Evolutionary conservation across 2,113 vertebrate genomes (phyloP), one percentile per base, ranked within the genome.

Genomic region (Rattus norvegicus): DNA sequence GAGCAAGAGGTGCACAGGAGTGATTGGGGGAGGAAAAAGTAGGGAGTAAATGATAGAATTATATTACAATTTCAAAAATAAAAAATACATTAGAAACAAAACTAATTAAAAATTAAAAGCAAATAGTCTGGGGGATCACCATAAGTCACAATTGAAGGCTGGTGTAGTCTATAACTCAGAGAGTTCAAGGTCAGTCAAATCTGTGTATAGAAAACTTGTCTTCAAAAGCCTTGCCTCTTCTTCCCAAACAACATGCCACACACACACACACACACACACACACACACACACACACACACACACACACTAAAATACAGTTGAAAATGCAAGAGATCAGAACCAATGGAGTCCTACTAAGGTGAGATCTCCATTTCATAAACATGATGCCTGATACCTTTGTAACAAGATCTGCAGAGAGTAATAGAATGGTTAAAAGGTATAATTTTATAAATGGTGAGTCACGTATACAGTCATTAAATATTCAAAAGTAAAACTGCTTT

Each of bases 81-180:
- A 43, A 39, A 26, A 39, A 0, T 47, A 67, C 65, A 20, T 43
- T 10, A 47, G 39, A 75, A 75, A 26, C 22, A 75, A 26, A 75
- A 11, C n/a, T 75, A 75, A n/a, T 39, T n/a, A 73, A 77, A 81
- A 95, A 88, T 54, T 63, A 30, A 90, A 97, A 5, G n/a, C 49
- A n/a, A 81, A 56, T n/a, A 59, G 30, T 81, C 33, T 11, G 20
- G 9, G 26, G 5, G n/a, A 28, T 28, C 39, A 12, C 8, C 22
- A 28, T 9, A 77, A 49, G 43, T 8, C 28, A 22, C 33, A 33
- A 17, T 81, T n/a, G 33, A 54, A 81, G 52, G 52, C 30, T 59
- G 36, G 36, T 54, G n/a, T 59, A 17, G 33, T 59, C 54, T 59
- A 61, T 4, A 61, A 22, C 6, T 43, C 22, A 63, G 56, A 39